phyloP scores from a whole-genome alignment of 2,113 vertebrate genomes.

The Silurus asotus region DNA sequence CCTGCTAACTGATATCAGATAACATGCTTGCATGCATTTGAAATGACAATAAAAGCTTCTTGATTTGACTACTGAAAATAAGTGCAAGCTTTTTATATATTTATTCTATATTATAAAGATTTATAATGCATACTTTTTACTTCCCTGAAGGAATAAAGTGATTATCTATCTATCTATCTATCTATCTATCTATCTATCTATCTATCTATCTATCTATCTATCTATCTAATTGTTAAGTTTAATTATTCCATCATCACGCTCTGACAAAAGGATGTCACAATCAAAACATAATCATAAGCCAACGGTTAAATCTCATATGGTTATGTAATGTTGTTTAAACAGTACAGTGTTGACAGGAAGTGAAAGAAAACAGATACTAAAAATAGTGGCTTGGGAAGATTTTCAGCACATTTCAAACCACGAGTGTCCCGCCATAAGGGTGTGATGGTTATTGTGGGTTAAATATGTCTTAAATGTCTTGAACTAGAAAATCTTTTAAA shows the following conservation, averaged over 20 bases:
- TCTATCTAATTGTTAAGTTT: background rate
- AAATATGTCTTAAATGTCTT: background rate
- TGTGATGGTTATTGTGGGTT: background rate
- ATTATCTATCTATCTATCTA: too few species aligned
- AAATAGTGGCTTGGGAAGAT: constrained; percentile 13
- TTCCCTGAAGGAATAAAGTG: too few species aligned
- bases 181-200: too few species aligned
- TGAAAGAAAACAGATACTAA: background rate
- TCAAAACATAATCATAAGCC: constrained; percentile 9
- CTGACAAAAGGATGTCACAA: background rate
- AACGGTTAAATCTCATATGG: background rate
- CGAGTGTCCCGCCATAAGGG: background rate
- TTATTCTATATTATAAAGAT: too few species aligned
- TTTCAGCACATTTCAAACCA: constrained; percentile 1
- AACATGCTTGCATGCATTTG: background rate
- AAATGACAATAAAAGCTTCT: too few species aligned
- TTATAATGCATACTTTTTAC: too few species aligned
- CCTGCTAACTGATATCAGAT: background rate
- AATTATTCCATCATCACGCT: background rate
- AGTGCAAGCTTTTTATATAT: background rate
- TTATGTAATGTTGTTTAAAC: constrained; percentile 24
- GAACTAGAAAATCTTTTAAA: background rate
- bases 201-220: background rate
- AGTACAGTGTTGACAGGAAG: constrained; percentile 18
- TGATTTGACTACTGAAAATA: background rate